Conservation (phyloP, 2,888 invertebrate species). For the Lymantria dispar region DNA sequence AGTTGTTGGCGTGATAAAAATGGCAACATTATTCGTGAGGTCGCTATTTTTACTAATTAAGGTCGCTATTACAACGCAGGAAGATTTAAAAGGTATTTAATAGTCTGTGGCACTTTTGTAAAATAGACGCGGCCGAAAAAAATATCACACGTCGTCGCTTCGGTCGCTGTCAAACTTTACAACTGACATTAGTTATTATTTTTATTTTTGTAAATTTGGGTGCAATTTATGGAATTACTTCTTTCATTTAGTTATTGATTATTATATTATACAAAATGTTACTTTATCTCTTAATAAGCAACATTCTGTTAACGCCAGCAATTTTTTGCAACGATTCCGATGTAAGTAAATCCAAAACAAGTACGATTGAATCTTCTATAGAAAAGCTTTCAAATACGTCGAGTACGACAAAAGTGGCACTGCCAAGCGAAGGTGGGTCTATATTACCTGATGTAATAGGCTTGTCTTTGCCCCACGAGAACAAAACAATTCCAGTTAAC, state of each 20-base stretch:
- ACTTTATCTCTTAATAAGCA: constrained; percentile 33
- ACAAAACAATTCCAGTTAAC: constrained; percentile 37
- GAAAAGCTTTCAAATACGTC: constrained; percentile 21
- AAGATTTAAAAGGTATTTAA: too few relatives aligned
- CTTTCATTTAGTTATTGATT: constrained; percentile 12
- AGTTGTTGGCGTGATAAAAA: too few relatives aligned
- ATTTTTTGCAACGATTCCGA: constrained; percentile 30
- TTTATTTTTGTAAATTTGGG: too few relatives aligned
- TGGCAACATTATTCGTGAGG: too few relatives aligned
- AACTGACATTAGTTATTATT: too few relatives aligned
- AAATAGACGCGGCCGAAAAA: too few relatives aligned
- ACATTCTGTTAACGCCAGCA: constrained; percentile 37
- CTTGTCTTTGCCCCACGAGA: constrained; percentile 43
- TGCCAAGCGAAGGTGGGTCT: constrained; percentile 58
- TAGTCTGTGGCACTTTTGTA: too few relatives aligned
- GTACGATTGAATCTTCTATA: constrained; percentile 5
- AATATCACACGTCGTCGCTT: too few relatives aligned
- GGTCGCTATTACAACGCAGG: too few relatives aligned
- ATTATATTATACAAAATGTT: constrained; percentile 39
- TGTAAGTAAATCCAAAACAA: constrained; percentile 15
- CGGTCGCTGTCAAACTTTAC: too few relatives aligned
- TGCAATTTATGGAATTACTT: too few relatives aligned
- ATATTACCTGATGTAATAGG: constrained; percentile 38
- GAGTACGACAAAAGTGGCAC: constrained; percentile 34
- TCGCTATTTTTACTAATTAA: too few relatives aligned